Percentiles rank a stretch among this genome's conserved stretches.
phyloP scores from a whole-genome alignment of 2,797 vertebrate species.

The Podargus strigoides region DNA sequence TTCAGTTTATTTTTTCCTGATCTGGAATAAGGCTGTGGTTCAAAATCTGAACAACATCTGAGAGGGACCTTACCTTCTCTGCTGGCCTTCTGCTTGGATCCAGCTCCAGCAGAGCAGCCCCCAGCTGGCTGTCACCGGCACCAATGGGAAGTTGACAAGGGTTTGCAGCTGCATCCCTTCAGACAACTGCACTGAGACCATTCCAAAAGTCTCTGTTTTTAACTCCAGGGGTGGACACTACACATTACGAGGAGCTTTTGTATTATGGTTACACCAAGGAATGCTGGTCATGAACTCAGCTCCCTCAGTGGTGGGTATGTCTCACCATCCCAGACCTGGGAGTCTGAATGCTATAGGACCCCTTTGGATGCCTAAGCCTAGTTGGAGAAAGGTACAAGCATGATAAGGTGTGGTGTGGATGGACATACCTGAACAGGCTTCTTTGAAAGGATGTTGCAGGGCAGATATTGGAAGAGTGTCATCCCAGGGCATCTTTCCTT shows the following conservation, averaged over 20 bases:
- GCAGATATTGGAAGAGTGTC: neutral
- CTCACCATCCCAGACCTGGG: rapidly evolving
- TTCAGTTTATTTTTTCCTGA: neutral
- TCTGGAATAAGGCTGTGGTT: neutral
- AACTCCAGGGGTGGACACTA: neutral
- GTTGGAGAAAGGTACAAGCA: rapidly evolving
- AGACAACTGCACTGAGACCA: neutral
- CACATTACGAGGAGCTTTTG: neutral
- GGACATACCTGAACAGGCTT: rapidly evolving
- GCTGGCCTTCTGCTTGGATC: neutral
- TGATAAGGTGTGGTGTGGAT: too few relatives aligned
- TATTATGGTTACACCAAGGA: neutral
- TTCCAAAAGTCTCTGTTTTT: neutral
- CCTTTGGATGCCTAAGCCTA: neutral
- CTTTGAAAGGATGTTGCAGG: rapidly evolving
- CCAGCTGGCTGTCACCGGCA: neutral
- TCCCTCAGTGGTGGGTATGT: neutral
- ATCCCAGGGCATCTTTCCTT: neutral
- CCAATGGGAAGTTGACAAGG: neutral
- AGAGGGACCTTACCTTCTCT: neutral
- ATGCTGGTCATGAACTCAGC: neutral
- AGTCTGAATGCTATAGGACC: neutral
- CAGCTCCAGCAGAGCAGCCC: neutral
- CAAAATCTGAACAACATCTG: neutral
- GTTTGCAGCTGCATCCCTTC: neutral